Evolutionary conservation across 2,888 invertebrate genomes (phyloP).

Genomic region (Margaritifera margaritifera): DNA sequence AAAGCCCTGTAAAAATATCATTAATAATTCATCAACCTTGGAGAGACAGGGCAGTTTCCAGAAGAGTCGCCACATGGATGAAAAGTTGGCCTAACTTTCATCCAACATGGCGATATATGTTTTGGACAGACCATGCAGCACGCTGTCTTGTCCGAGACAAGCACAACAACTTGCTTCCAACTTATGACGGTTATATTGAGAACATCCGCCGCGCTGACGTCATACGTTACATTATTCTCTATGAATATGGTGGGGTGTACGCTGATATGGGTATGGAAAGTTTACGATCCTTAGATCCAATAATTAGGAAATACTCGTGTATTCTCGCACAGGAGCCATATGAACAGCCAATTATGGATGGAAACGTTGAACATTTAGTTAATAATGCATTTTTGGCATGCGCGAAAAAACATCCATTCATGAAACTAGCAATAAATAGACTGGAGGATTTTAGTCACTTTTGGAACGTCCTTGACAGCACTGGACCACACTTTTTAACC

Average conservation of each 20-base stretch:
- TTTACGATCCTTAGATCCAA: conserved; percentile 53
- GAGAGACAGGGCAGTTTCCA: conserved; percentile 52
- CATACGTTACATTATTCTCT: conserved; percentile 65
- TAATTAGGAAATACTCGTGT: conserved; percentile 62
- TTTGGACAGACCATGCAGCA: conserved; percentile 69
- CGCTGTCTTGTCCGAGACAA: conserved; percentile 57
- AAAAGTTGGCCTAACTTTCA: conserved; percentile 60
- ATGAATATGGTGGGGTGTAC: conserved; percentile 69
- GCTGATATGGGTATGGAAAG: conserved; percentile 69
- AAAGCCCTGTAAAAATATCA: too few relatives aligned
- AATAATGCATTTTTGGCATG: conserved; percentile 66
- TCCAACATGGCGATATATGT: conserved; percentile 69
- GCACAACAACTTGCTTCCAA: conserved; percentile 54
- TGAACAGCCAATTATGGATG: conserved; percentile 60
- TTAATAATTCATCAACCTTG: conserved; percentile 64
- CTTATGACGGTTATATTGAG: conserved; percentile 59
- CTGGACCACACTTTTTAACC: conserved; percentile 63
- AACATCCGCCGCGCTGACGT: conserved; percentile 66
- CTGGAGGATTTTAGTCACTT: conserved; percentile 53
- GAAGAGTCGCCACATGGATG: conserved; percentile 55
- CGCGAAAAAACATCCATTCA: conserved; percentile 57
- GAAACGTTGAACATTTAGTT: conserved; percentile 56
- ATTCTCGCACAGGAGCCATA: conserved; percentile 63
- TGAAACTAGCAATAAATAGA: conserved; percentile 55
- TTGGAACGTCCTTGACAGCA: too few relatives aligned